phyloP scores from a whole-genome alignment of 64 coral and sea anemone genomes.

The Catalaphyllia jardinei region DNA sequence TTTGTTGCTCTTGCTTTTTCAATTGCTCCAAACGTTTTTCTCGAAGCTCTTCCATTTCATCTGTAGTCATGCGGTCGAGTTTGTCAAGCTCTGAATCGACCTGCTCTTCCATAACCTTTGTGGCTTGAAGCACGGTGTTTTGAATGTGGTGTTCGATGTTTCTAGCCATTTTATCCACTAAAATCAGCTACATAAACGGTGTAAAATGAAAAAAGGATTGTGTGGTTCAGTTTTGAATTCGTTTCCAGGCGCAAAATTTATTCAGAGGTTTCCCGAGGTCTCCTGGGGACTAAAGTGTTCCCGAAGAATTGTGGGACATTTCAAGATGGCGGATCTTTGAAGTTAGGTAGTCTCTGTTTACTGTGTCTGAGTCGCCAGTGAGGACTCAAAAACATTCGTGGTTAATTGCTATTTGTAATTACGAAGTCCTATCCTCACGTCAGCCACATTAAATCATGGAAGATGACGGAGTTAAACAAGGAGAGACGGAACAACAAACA shows the following conservation, averaged over 20 bases:
- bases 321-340: constrained; percentile 77
- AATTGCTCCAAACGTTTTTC: constrained; percentile 88
- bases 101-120: constrained; percentile 90
- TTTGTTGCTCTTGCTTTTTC: constrained; percentile 85
- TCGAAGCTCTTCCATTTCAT: constrained; percentile 94
- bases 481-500: neutral
- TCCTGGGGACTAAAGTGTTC: constrained; percentile 21
- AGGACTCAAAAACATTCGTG: too few relatives aligned
- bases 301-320: constrained; percentile 42
- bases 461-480: neutral
- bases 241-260: constrained; percentile 71
- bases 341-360: neutral
- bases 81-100: constrained; percentile 88
- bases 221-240: neutral
- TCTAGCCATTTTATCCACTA: constrained; percentile 14
- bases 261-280: constrained; percentile 21
- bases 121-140: constrained; percentile 87
- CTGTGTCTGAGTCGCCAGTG: too few relatives aligned
- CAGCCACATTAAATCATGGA: neutral
- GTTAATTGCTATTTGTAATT: too few relatives aligned
- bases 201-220: neutral
- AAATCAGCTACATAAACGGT: neutral
- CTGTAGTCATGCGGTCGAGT: constrained; percentile 85
- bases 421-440: too few relatives aligned
- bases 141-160: constrained; percentile 78